Evolutionary conservation across 1,140 invertebrate genomes (phyloP).

Genomic region (Meloidogyne hapla): DNA sequence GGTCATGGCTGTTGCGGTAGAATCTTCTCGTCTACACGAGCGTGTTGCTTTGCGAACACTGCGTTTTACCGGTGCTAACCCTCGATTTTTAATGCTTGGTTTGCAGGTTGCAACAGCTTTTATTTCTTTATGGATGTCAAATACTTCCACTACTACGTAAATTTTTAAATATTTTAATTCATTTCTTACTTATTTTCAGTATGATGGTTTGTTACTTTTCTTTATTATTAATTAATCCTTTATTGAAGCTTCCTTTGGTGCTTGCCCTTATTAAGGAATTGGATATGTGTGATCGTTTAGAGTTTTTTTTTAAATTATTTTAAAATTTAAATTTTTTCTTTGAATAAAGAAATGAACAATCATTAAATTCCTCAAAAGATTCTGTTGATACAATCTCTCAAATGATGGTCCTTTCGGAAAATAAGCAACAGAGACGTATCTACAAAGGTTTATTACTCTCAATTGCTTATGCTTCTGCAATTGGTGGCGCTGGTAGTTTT

Average conservation of each 20-base stretch:
- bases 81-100: conserved; percentile 48
- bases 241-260: conserved; percentile 53
- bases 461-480: conserved; percentile 77
- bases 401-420: conserved; percentile 18
- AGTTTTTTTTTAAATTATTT: conserved; percentile 33
- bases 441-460: conserved; percentile 69
- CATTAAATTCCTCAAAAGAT: background rate
- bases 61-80: conserved; percentile 47
- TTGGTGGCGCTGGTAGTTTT: conserved; percentile 74
- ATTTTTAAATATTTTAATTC: conserved; percentile 58
- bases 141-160: conserved; percentile 67
- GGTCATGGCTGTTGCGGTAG: conserved; percentile 71
- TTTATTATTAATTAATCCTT: conserved; percentile 34
- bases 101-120: conserved; percentile 41
- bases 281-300: conserved; percentile 41
- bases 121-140: conserved; percentile 66
- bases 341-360: conserved; percentile 7
- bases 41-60: conserved; percentile 76
- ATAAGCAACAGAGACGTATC: conserved; percentile 31
- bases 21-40: conserved; percentile 79
- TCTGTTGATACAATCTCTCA: conserved; percentile 3
- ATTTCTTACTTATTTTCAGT: conserved; percentile 5
- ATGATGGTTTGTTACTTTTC: conserved; percentile 69
- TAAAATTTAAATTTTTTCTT: background rate
- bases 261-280: conserved; percentile 50